Base-by-base conservation (phyloP, 2,113 vertebrate genomes). In the Syrmaticus mikado region DNA sequence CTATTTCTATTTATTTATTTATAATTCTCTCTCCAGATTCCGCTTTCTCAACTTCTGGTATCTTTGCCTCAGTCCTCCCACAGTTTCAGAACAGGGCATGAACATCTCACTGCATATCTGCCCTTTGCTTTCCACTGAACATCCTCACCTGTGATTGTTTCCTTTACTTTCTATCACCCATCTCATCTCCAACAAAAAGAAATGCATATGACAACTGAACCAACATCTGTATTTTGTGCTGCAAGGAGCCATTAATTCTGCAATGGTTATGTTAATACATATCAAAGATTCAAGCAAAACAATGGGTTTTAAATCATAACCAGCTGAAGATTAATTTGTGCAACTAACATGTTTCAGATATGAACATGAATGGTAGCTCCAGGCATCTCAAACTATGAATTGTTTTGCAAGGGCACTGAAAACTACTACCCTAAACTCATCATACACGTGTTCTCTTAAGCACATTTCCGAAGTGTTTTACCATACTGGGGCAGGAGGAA, bases 151-250 rank as follows among this genome's bases (percentile, higher is more conserved):
- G 28, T 1, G 2, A 11, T 4, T 41, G 10, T 34, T 78, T 28
- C 18, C 70, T 53, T 66, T 80, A 36, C 28, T 76, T 38, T 73
- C 53, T 30, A 34, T 11, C 53, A 21, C 18, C 45, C 58, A 24
- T 7, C 6, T 24, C 55, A 10, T 57, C 40, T 80, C n/a, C 57
- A 36, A 19, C 50, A 28, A 81, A 86, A 65, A 45, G 41, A 66
- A 53, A 55, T 5, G 38, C 2, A 30, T 10, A 64, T 0, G 0
- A 80, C n/a, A 84, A 25, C 61, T 19, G 34, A 91, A 67, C 11
- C 48, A 61, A 76, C 13, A 60, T 0, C 34, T 3, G 20, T 11
- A 22, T 30, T 14, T 38, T 66, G 24, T 65, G 21, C 46, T 72
- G 73, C 32, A 46, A 46, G 20, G 8, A 81, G 25, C 38, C 65